Percentiles rank a stretch among this genome's conserved stretches.
Conservation (phyloP, 30 jellyfish, hydroid and myxozoan species). For the Pelagia noctiluca region DNA sequence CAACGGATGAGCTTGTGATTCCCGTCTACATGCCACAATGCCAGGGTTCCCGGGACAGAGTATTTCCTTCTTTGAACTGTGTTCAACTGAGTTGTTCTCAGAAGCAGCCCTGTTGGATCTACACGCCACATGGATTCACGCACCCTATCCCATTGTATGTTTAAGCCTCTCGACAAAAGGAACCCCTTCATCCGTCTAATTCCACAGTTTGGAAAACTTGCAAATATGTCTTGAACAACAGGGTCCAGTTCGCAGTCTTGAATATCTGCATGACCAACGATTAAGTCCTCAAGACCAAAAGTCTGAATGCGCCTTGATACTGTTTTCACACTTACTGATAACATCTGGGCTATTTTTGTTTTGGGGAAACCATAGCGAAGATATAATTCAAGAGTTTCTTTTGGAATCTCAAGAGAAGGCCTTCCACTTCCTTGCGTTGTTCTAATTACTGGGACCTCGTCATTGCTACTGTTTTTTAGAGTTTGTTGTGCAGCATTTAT, state of each 20-base stretch:
- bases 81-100: slow-evolving; percentile 46
- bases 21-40: slow-evolving; percentile 50
- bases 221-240: not conserved
- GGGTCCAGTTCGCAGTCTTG: not conserved
- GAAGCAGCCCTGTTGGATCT: slow-evolving; percentile 67
- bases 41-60: slow-evolving; percentile 46
- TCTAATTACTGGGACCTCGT: slow-evolving; percentile 16
- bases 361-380: slow-evolving; percentile 32
- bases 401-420: slow-evolving; percentile 18
- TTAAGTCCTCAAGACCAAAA: slow-evolving; percentile 6
- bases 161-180: slow-evolving; percentile 38
- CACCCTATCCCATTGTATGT: slow-evolving; percentile 47
- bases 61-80: slow-evolving; percentile 22
- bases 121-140: slow-evolving; percentile 57
- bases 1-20: slow-evolving; percentile 52
- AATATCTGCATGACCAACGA: not conserved
- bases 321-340: slow-evolving; percentile 26
- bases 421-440: slow-evolving; percentile 35
- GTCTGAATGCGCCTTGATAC: not conserved
- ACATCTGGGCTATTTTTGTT: slow-evolving; percentile 20
- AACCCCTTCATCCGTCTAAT: slow-evolving; percentile 65
- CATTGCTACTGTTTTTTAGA: slow-evolving; percentile 19
- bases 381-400: slow-evolving; percentile 21
- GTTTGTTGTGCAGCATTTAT: slow-evolving; percentile 12
- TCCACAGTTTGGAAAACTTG: slow-evolving; percentile 67